phyloP scores from a whole-genome alignment of 2,888 invertebrate genomes.

The Ariolimax columbianus region DNA sequence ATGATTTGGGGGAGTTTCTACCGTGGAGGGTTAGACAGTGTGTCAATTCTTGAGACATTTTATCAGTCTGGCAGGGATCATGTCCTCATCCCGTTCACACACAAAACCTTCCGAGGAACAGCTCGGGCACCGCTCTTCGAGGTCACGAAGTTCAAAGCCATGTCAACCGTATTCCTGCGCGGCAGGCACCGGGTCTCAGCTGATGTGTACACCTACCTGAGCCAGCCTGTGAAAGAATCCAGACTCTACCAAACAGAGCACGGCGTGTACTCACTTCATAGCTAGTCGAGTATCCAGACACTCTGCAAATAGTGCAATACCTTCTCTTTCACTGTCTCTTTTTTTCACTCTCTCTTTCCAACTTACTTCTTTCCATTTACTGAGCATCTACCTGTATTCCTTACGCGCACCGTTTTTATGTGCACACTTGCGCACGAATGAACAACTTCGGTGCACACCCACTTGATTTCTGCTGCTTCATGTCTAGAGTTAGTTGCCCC shows the following conservation, averaged over 20 bases:
- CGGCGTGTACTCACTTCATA: neutral
- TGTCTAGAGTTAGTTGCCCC: neutral
- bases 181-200: neutral
- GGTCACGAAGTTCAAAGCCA: neutral
- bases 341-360: constrained; percentile 17
- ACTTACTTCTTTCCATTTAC: neutral
- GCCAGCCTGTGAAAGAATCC: constrained; percentile 4
- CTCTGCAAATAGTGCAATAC: neutral
- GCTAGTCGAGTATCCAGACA: neutral
- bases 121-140: no score
- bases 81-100: no score
- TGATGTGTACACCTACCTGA: constrained; percentile 11
- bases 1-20: no score
- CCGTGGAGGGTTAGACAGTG: no score
- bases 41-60: no score
- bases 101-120: no score
- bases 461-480: neutral
- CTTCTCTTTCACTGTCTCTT: constrained; percentile 3
- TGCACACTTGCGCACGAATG: neutral
- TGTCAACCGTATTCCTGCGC: neutral
- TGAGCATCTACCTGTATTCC: neutral
- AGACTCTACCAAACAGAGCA: neutral
- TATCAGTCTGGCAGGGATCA: no score
- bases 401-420: no score
- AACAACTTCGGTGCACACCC: neutral